Conservation (phyloP, 2,888 invertebrate genomes). For the Zele albiditarsus region DNA sequence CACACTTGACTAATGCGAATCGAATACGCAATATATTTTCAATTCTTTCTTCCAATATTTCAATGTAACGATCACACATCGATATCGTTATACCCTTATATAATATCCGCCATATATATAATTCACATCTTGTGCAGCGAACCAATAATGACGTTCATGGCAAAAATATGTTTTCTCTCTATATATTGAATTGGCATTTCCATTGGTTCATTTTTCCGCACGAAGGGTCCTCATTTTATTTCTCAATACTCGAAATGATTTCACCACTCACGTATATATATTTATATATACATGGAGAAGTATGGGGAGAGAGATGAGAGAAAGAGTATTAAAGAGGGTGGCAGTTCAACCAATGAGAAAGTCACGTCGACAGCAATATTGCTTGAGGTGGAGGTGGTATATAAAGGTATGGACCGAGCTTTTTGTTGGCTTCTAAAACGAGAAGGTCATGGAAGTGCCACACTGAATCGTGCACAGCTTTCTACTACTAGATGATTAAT, state of each 20-base stretch:
- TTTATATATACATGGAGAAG: not conserved
- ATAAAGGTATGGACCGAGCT: slow-evolving; percentile 12
- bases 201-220: slow-evolving; percentile 11
- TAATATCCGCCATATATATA: not conserved
- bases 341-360: slow-evolving; percentile 32
- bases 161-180: not conserved
- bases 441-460: slow-evolving; percentile 12
- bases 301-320: not conserved
- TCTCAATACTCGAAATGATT: slow-evolving; percentile 22
- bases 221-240: slow-evolving; percentile 15
- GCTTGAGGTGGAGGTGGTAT: slow-evolving; percentile 1
- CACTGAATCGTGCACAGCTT: slow-evolving; percentile 24
- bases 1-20: not conserved
- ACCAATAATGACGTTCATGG: not conserved
- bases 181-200: slow-evolving; percentile 5
- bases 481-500: slow-evolving; percentile 23
- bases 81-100: not conserved
- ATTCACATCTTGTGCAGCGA: not conserved
- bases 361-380: slow-evolving; percentile 33
- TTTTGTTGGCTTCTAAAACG: slow-evolving; percentile 29
- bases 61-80: not conserved
- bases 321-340: not conserved
- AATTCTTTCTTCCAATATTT: not conserved
- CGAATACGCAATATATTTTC: not conserved
- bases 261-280: not conserved